Evolutionary conservation across 2,113 vertebrate species (phyloP).

Genomic region (Sceloporus undulatus): DNA sequence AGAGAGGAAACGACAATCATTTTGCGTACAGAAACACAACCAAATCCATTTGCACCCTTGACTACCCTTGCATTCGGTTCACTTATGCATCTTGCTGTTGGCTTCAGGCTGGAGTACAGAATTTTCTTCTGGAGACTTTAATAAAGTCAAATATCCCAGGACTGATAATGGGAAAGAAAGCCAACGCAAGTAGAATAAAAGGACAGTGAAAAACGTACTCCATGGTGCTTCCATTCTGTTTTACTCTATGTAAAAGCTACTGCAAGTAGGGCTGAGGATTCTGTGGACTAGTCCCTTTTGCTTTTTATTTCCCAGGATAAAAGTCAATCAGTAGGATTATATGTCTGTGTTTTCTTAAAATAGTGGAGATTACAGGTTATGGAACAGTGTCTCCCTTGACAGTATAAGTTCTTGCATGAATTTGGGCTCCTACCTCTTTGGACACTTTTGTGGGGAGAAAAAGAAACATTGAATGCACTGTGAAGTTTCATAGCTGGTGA

Average conservation of each 20-base stretch:
- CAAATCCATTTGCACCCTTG: background rate
- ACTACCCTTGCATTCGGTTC: background rate
- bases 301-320: background rate
- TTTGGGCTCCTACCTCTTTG: background rate
- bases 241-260: background rate
- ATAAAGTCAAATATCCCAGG: too few species aligned
- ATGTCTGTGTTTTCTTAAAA: background rate
- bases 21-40: background rate
- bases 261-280: background rate
- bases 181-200: background rate
- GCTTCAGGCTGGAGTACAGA: background rate
- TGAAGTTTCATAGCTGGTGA: background rate
- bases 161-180: background rate
- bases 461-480: background rate
- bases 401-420: background rate
- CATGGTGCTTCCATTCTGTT: background rate
- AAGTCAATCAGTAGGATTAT: background rate
- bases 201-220: background rate
- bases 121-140: background rate
- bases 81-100: background rate
- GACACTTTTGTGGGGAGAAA: background rate
- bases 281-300: background rate
- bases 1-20: background rate
- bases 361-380: background rate
- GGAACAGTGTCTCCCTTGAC: background rate